Conservation (phyloP, 2,113 vertebrate genomes). For the Axis porcinus region DNA sequence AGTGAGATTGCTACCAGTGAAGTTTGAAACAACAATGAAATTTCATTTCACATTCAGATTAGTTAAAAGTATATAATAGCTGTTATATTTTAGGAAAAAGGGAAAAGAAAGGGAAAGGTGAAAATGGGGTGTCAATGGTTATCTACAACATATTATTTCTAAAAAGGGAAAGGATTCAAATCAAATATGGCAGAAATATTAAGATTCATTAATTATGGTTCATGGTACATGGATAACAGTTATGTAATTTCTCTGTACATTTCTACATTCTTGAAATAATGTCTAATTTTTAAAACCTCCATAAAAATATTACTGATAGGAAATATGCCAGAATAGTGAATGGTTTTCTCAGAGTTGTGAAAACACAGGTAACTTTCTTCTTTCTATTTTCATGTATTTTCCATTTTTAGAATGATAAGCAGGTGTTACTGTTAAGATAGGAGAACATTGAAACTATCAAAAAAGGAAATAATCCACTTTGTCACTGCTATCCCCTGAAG, state of each 20-base stretch:
- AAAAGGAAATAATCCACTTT: neutral
- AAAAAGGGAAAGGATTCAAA: neutral
- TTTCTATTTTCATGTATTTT: neutral
- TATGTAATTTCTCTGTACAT: neutral
- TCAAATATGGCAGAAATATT: neutral
- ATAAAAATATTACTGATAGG: neutral
- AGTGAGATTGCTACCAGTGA: neutral
- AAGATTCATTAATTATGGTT: neutral
- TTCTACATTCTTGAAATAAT: neutral
- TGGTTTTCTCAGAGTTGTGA: neutral
- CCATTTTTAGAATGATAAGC: neutral
- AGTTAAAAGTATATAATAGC: neutral
- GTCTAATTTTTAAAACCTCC: neutral
- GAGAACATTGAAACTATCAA: neutral
- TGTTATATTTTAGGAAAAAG: neutral
- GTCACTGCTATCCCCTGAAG: neutral
- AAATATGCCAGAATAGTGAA: conserved; percentile 19
- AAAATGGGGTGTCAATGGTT: neutral
- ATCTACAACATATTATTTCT: neutral
- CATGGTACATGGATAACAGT: neutral
- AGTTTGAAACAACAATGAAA: neutral
- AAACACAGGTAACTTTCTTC: neutral
- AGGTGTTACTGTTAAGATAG: neutral
- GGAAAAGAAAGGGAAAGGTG: neutral
- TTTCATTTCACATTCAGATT: neutral